A percentile compares a stretch with the other conserved stretches of the same genome.
Conservation (phyloP, 2,888 invertebrate genomes). For the Drosophila monieri region DNA sequence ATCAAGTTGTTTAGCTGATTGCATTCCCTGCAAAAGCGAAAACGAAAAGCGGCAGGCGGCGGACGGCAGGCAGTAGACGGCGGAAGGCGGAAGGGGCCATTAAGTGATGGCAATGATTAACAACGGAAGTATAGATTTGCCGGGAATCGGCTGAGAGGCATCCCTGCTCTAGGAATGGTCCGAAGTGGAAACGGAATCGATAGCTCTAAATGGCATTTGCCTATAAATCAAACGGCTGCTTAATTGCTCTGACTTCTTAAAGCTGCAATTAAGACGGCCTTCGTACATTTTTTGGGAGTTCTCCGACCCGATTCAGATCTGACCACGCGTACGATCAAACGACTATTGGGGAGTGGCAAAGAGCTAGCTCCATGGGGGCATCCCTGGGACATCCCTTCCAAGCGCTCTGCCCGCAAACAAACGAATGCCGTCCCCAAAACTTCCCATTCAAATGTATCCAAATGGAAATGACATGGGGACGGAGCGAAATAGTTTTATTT, state of each 20-base stretch:
- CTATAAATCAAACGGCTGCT: constrained; percentile 67
- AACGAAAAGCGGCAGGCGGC: background rate
- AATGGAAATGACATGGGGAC: background rate
- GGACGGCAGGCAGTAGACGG: too few relatives aligned
- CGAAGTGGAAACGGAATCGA: constrained; percentile 63
- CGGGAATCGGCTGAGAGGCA: background rate
- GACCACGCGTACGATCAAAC: too few relatives aligned
- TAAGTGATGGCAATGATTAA: constrained; percentile 84
- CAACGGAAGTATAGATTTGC: constrained; percentile 83
- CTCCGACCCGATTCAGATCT: too few relatives aligned
- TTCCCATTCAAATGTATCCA: background rate
- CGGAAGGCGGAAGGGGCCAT: constrained; percentile 81
- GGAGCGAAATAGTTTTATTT: constrained; percentile 73
- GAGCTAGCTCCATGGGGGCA: too few relatives aligned
- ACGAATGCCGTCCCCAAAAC: constrained; percentile 10
- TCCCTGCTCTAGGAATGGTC: background rate
- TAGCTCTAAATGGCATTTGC: constrained; percentile 73
- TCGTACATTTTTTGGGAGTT: too few relatives aligned
- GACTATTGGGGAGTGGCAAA: too few relatives aligned
- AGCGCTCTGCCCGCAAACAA: constrained; percentile 5
- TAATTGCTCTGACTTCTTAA: constrained; percentile 45
- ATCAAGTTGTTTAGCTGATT: constrained; percentile 52
- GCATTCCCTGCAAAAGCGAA: constrained; percentile 42
- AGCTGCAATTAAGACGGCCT: background rate
- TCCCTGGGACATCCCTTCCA: too few relatives aligned